Evolutionary conservation across 2,888 invertebrate species (phyloP), one percentile per base, ranked within the genome.

Genomic region (Lamproptera curius): DNA sequence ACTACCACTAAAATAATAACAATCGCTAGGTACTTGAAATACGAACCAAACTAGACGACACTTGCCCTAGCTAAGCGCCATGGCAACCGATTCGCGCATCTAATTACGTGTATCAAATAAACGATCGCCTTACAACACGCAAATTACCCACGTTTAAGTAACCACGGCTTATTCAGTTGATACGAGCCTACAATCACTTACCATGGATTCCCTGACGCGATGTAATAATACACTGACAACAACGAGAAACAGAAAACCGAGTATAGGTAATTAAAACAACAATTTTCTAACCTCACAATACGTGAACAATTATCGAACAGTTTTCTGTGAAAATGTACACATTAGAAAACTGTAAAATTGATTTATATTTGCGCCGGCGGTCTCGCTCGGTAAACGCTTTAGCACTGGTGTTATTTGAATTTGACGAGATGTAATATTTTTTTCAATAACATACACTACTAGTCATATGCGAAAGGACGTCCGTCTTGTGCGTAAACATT

Each of bases 401-500:
- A 65, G 53, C 66, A 63, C 63, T 60, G 66, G 34, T 45, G 42
- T 35, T 33, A 40, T 37, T 41, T 20, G 44, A 57, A 56, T 57
- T 56, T 64, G 64, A 67, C 63, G 63, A 62, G 63, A 64, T 67
- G 6, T 66, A 67, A 49, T 46, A 50, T 48, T 56, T 41, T 62
- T 68, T 70, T 71, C 70, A 67, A 65, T 62, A 16, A 52, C 65
- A 72, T 70, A n/a, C n/a, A n/a, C 73, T 71, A 70, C 68, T 65
- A 69, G 59, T 70, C 65, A 59, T 60, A 65, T 69, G 67, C 67
- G 69, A 68, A 74, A 73, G 67, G 67, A 75, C 82, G 79, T 76
- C 77, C 76, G 80, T 56, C 63, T 67, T 61, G 64, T 64, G 59
- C 71, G 75, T 78, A 78, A 80, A 83, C 73, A 75, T 65, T 66